Percentiles rank a stretch among this genome's conserved stretches.
These are phyloP conservation scores for Ovis aries DNA, from an alignment of 2,113 vertebrate genomes.

Conservation along the genomic window ARS-UI_Ramb_v3.0 NC_056059.1:4321001-4321500, in stretches of 20 bases:
- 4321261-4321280: background rate
- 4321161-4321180: background rate
- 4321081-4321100: background rate
- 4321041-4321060: background rate
- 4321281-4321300: background rate
- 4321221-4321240: background rate
- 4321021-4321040: background rate
- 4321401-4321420: background rate
- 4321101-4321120: background rate
- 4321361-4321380: background rate
- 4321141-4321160: background rate
- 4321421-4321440: background rate
- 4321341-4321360: background rate
- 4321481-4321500: background rate
- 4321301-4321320: background rate
- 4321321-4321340: background rate
- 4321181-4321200: background rate
- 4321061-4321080: background rate
- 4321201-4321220: background rate
- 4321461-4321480: background rate
- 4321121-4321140: background rate
- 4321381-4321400: rapidly evolving
- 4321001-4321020: background rate
- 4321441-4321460: background rate
- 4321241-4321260: background rate